phyloP scores from a whole-genome alignment of 1,140 invertebrate species.

The Aethina tumida region DNA sequence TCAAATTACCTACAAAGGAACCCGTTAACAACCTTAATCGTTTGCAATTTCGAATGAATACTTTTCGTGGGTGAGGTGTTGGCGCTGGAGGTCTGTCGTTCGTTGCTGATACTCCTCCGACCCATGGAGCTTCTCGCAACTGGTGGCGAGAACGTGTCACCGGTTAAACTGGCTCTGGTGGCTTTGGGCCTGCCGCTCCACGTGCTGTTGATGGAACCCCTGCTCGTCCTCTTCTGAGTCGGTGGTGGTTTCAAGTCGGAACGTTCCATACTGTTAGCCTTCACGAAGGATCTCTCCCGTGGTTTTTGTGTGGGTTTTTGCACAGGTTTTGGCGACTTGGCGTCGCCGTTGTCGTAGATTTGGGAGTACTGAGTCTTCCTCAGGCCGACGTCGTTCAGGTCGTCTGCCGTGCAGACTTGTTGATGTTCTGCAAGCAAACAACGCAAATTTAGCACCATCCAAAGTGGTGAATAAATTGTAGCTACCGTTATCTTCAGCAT shows the following conservation, averaged over 20 bases:
- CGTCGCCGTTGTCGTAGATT: conserved; percentile 42
- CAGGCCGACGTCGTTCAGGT: conserved; percentile 54
- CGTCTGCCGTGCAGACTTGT: conserved; percentile 42
- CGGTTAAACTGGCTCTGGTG: conserved; percentile 48
- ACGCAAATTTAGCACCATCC: neutral
- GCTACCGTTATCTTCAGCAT: conserved; percentile 54
- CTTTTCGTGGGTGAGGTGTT: conserved; percentile 55
- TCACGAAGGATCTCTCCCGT: conserved; percentile 26
- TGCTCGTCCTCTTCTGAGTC: conserved; percentile 32
- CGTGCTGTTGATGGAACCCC: conserved; percentile 47
- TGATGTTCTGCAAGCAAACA: conserved; percentile 29
- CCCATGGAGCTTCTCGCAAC: conserved; percentile 51
- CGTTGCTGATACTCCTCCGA: conserved; percentile 48
- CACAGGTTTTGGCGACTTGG: conserved; percentile 26
- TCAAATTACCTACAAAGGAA: no score
- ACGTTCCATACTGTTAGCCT: conserved; percentile 24
- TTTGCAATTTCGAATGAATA: no score
- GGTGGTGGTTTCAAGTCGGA: conserved; percentile 27
- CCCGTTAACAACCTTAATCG: no score
- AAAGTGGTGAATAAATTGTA: conserved; percentile 1
- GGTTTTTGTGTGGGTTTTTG: conserved; percentile 13
- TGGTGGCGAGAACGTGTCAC: conserved; percentile 56
- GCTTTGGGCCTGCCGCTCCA: conserved; percentile 53
- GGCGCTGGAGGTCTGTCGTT: conserved; percentile 42
- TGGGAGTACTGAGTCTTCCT: conserved; percentile 52